Percentiles rank a stretch among this genome's conserved stretches.
phyloP scores from a whole-genome alignment of 1,140 invertebrate species.

The Lerema accius region DNA sequence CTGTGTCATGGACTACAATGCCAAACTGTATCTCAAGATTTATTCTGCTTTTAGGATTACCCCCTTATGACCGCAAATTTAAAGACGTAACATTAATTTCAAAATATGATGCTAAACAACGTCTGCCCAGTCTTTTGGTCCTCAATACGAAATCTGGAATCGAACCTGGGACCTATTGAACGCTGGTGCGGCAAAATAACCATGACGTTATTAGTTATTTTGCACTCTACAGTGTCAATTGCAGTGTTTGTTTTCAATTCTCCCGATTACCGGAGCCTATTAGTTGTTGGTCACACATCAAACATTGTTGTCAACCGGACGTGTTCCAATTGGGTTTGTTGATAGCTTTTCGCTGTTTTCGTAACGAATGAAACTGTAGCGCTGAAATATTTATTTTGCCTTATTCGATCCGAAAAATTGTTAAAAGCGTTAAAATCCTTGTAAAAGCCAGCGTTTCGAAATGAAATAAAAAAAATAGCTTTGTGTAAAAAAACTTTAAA shows the following conservation, averaged over 20 bases:
- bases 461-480: too few relatives aligned
- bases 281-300: not conserved
- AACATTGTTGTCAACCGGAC: not conserved
- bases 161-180: too few relatives aligned
- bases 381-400: not conserved
- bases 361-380: not conserved
- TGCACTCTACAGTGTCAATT: not conserved
- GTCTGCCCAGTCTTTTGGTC: too few relatives aligned
- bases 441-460: not conserved
- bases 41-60: too few relatives aligned
- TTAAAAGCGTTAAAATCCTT: not conserved
- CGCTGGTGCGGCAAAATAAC: not conserved
- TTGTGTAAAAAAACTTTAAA: too few relatives aligned
- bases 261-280: not conserved
- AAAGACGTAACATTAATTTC: too few relatives aligned
- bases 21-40: too few relatives aligned
- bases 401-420: not conserved
- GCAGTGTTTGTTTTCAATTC: not conserved
- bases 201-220: too few relatives aligned
- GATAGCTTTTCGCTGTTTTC: not conserved
- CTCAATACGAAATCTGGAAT: too few relatives aligned
- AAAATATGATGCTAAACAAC: too few relatives aligned
- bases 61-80: too few relatives aligned
- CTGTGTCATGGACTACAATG: too few relatives aligned
- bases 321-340: not conserved